phyloP scores from a whole-genome alignment of 2,888 invertebrate genomes.

The Caenorhabditis parvicauda region DNA sequence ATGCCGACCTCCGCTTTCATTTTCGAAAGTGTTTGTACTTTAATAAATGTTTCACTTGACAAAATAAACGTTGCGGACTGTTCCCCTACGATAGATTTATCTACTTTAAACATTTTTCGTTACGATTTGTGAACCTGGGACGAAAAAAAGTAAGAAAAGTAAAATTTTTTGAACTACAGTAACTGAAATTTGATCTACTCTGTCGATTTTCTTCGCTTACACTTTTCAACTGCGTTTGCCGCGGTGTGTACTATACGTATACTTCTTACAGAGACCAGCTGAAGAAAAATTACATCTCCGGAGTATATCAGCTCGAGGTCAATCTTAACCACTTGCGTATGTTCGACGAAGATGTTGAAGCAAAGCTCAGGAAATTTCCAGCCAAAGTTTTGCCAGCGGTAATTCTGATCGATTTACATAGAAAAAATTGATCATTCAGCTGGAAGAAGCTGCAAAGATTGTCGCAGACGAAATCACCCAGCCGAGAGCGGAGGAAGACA shows the following conservation, averaged over 20 bases:
- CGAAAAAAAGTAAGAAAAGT: no score
- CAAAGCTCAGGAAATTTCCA: slow-evolving; percentile 85
- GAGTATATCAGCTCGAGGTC: slow-evolving; percentile 84
- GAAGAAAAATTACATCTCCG: slow-evolving; percentile 86
- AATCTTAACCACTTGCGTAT: slow-evolving; percentile 89
- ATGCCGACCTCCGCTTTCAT: no score
- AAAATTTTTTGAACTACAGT: no score
- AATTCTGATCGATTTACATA: slow-evolving; percentile 37
- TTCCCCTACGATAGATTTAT: no score
- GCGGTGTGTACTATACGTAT: no score
- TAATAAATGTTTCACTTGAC: no score
- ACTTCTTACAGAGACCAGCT: slow-evolving; percentile 77
- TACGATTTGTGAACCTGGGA: no score
- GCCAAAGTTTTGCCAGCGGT: slow-evolving; percentile 84
- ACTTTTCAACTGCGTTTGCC: no score
- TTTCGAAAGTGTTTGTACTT: background rate
- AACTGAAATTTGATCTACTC: no score
- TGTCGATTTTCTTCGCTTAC: no score
- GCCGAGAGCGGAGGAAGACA: slow-evolving; percentile 85
- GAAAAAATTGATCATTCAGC: slow-evolving; percentile 63
- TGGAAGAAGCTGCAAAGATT: slow-evolving; percentile 94
- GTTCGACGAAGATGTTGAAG: slow-evolving; percentile 82
- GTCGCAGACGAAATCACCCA: slow-evolving; percentile 93
- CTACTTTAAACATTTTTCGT: no score
- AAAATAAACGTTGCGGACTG: no score